Conservation (phyloP, 2,888 invertebrate species). For the Rhagium mordax region DNA sequence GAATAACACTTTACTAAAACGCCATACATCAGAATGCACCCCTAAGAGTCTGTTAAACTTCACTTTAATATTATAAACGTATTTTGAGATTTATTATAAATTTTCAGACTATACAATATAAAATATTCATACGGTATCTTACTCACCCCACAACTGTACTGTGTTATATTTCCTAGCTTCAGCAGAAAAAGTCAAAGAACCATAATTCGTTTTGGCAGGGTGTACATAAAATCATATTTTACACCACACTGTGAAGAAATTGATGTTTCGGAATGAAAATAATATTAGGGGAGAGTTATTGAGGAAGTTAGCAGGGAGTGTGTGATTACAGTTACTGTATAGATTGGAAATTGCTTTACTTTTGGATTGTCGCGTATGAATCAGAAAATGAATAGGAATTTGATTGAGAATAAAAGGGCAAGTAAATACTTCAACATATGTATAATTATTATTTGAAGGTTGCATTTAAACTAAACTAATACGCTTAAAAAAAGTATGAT, state of each 20-base stretch:
- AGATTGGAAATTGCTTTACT: constrained; percentile 35
- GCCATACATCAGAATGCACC: neutral
- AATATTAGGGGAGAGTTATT: constrained; percentile 65
- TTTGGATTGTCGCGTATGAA: neutral
- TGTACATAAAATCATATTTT: constrained; percentile 68
- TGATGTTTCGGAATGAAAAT: constrained; percentile 69
- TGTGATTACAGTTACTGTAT: constrained; percentile 34
- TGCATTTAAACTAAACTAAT: too few relatives aligned
- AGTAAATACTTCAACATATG: too few relatives aligned
- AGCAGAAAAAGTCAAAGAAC: constrained; percentile 53
- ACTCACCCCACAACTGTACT: neutral
- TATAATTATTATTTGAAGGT: too few relatives aligned
- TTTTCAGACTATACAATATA: constrained; percentile 12
- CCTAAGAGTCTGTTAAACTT: neutral
- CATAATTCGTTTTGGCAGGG: constrained; percentile 62
- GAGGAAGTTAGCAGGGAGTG: constrained; percentile 58
- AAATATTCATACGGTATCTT: constrained; percentile 31
- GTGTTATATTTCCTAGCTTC: constrained; percentile 16
- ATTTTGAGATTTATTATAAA: constrained; percentile 17
- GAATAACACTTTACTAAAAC: neutral
- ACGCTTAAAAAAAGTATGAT: too few relatives aligned
- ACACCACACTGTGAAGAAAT: constrained; percentile 65
- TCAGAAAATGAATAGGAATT: neutral
- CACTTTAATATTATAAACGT: constrained; percentile 4
- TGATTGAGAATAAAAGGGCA: neutral